phyloP scores from a whole-genome alignment of 2,888 invertebrate species.

The Rhamnusium bicolor region DNA sequence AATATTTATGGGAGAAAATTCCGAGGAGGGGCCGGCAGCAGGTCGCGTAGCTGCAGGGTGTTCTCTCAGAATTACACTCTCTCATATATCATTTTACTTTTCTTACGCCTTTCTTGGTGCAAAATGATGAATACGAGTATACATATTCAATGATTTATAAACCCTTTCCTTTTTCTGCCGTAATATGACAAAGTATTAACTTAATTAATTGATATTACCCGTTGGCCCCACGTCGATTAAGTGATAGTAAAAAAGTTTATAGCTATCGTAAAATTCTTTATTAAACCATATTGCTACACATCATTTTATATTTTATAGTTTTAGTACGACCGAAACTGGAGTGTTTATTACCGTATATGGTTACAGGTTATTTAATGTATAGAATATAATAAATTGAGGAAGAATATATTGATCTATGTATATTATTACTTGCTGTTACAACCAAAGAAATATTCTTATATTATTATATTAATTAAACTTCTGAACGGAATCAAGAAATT shows the following conservation, averaged over 20 bases:
- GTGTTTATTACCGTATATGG: conserved; percentile 15
- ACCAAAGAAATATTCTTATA: too few species aligned
- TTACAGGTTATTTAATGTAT: conserved; percentile 7
- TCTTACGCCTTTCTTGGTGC: conserved; percentile 40
- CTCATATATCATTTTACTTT: conserved; percentile 49
- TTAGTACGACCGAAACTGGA: not conserved
- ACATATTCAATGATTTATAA: conserved; percentile 43
- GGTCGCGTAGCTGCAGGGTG: conserved; percentile 36
- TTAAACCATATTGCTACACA: conserved; percentile 35
- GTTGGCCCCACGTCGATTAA: conserved; percentile 38
- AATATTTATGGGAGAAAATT: conserved; percentile 47
- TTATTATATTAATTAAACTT: too few species aligned
- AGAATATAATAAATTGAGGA: too few species aligned
- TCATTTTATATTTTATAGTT: conserved; percentile 27
- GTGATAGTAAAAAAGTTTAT: conserved; percentile 42
- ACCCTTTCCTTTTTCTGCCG: conserved; percentile 17
- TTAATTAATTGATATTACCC: conserved; percentile 44
- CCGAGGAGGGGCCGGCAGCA: conserved; percentile 39
- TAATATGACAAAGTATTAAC: conserved; percentile 28
- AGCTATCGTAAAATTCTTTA: conserved; percentile 39
- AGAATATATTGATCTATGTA: too few species aligned
- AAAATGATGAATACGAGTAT: conserved; percentile 45
- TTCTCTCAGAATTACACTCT: conserved; percentile 48
- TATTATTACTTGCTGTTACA: too few species aligned
- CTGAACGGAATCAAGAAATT: too few species aligned